phyloP scores from a whole-genome alignment of 2,113 vertebrate genomes.

The Planiliza haematocheilus region DNA sequence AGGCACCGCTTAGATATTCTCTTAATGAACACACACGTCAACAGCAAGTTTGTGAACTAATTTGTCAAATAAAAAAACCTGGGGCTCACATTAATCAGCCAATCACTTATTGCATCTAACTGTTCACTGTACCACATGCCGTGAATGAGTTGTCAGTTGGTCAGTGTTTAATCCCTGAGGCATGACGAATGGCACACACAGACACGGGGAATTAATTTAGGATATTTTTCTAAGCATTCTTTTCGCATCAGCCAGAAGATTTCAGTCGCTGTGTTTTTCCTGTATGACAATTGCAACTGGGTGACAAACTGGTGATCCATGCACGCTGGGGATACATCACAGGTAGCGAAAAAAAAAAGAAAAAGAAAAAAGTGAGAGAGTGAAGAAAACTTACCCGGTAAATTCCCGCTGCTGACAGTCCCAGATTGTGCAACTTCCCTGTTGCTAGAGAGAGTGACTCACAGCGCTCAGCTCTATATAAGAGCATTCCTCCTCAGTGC shows the following conservation, averaged over 20 bases:
- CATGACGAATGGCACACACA: not conserved
- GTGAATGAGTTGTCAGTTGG: constrained; percentile 22
- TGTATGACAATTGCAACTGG: not conserved
- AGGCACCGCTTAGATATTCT: not conserved
- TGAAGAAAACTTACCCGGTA: too few species aligned
- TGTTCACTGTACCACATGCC: constrained; percentile 7
- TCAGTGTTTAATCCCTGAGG: not conserved
- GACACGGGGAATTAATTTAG: not conserved
- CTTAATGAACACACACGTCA: not conserved
- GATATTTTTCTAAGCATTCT: not conserved
- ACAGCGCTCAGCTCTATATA: constrained; percentile 58
- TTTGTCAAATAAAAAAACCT: not conserved
- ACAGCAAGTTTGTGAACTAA: too few species aligned
- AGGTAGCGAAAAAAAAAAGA: not conserved
- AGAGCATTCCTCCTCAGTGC: constrained; percentile 18
- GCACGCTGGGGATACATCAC: constrained; percentile 13
- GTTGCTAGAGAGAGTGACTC: constrained; percentile 62
- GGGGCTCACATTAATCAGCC: not conserved
- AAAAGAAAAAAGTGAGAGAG: too few species aligned
- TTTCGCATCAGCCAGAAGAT: not conserved
- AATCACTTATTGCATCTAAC: not conserved
- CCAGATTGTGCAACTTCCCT: constrained; percentile 61
- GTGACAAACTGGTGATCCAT: not conserved
- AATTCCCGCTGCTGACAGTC: constrained; percentile 59
- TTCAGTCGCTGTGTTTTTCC: constrained; percentile 5